These are phyloP conservation scores for Leptinotarsa texana DNA, from an alignment of 1,140 invertebrate species.

Conservation along the genomic window DNA sequence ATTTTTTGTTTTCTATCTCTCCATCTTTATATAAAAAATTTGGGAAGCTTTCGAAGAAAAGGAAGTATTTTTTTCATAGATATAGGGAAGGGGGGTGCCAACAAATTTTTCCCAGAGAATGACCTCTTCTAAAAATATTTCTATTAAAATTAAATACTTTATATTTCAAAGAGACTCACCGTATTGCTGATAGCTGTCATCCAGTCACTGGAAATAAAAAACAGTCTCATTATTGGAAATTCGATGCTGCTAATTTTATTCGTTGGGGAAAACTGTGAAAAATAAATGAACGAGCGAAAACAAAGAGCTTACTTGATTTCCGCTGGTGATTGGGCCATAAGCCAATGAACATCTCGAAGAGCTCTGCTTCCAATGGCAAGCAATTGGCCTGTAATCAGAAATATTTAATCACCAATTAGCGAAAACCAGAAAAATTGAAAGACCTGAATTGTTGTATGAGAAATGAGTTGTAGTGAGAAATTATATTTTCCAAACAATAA, in stretches of 20 bases:
- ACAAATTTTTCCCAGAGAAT: no score
- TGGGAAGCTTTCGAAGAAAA: no score
- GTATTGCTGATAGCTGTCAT: constrained; percentile 74
- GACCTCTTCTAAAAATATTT: no score
- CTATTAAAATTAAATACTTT: background rate
- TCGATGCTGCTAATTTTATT: background rate
- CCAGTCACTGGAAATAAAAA: constrained; percentile 64
- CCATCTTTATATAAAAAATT: no score
- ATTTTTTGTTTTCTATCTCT: no score
- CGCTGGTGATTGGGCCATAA: constrained; percentile 50
- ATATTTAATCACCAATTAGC: background rate
- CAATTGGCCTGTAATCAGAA: constrained; percentile 60
- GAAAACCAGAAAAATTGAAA: background rate
- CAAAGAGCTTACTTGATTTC: constrained; percentile 52
- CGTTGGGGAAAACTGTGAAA: background rate
- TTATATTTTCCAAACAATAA: no score
- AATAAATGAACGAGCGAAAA: background rate
- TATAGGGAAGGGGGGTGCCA: no score
- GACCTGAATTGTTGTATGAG: no score
- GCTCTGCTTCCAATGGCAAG: constrained; percentile 71
- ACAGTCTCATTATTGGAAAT: no score
- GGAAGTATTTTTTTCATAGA: no score
- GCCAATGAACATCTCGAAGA: constrained; percentile 49
- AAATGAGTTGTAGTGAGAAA: no score
- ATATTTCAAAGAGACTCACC: constrained; percentile 56